Evolutionary conservation across 2,113 vertebrate genomes (phyloP), one percentile per base, ranked within the genome.

Genomic region (Gymnobelideus leadbeateri): DNA sequence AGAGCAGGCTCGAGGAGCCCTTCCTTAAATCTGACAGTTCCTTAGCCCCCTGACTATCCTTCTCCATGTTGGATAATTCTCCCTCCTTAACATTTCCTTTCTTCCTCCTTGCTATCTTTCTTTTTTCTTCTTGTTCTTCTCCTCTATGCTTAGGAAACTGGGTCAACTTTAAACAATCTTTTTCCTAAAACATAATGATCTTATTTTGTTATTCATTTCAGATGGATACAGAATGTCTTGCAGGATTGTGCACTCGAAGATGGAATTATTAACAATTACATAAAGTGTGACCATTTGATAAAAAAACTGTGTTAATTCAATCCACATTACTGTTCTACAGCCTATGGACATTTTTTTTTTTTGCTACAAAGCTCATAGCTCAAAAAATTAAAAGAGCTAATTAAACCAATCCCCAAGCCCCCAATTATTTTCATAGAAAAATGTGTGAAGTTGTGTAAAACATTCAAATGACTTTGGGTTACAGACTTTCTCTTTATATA

Each of bases 351-450:
- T 47, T 90, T 96, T 97, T 97, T 97, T 97, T 92, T 95, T 61
- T 93, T 90, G 53, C 94, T 97, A 95, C 95, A 97, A 97, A 97
- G 95, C 49, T 96, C 93, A 96, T 91, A 96, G 53, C 95, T 97
- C 91, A 92, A 95, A 96, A 95, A 96, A 95, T 96, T 89, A 95
- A 97, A 97, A 97, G 57, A 96, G 96, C 91, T 95, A 96, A 97
- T 96, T 93, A 97, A 97, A 90, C 90, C 24, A 37, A 93, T 96
- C 95, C 95, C 96, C 96, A 95, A 97, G 49, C 25, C 50, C 93
- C 94, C 24, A 92, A 89, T 57, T 61, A 93, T 91, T 97, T 93
- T 96, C 96, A 94, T 12, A 49, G 8, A 93, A 91, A 95, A 95
- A 92, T 46, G 94, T 90, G 94, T 8, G 2, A 61, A 55, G 57